Evolutionary conservation across 2,797 vertebrate genomes (phyloP).

Genomic region (Sebastes variabilis): DNA sequence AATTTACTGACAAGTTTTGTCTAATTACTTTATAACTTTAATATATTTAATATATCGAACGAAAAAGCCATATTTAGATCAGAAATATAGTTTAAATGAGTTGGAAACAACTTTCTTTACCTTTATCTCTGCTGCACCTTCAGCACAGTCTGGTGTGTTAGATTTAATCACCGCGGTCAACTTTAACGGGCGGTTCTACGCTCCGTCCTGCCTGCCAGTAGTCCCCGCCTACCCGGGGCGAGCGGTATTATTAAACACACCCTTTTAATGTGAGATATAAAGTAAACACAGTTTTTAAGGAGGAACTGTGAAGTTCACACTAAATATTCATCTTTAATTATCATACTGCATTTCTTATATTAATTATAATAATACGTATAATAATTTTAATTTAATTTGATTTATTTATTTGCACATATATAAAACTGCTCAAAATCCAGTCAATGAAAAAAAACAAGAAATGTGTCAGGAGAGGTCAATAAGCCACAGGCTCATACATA

Average conservation of each 20-base stretch:
- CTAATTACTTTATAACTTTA: background rate
- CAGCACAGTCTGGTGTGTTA: background rate
- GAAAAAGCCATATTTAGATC: background rate
- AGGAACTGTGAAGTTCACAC: background rate
- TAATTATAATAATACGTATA: too few species aligned
- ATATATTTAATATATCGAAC: too few species aligned
- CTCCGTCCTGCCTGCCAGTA: background rate
- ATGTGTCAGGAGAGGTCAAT: too few species aligned
- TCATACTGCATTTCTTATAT: too few species aligned
- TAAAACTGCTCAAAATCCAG: too few species aligned
- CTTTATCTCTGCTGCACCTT: background rate
- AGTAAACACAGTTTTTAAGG: background rate
- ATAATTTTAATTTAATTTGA: too few species aligned
- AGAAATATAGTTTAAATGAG: background rate
- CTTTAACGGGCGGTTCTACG: background rate
- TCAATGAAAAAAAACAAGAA: too few species aligned
- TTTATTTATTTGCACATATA: too few species aligned
- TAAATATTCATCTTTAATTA: too few species aligned
- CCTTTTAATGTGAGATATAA: too few species aligned
- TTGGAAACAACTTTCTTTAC: background rate
- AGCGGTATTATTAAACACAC: background rate
- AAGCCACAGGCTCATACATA: too few species aligned
- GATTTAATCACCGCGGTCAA: rapidly evolving
- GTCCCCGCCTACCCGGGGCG: background rate
- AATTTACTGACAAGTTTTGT: background rate